Evolutionary conservation across 2,888 invertebrate species (phyloP).

Genomic region (Nineta flava): DNA sequence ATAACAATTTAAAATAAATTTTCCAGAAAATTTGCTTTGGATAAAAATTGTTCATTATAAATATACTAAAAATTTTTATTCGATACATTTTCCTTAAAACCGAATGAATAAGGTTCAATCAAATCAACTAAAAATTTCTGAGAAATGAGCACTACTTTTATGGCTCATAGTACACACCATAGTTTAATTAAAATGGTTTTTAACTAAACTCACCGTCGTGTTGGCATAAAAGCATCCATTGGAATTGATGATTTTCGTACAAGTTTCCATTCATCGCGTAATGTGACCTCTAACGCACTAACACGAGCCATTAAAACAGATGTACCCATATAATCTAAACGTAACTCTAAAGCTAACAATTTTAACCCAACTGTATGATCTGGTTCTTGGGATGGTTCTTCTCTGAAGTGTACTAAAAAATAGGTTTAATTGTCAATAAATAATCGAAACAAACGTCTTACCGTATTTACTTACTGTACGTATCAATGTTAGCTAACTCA

Average conservation of each 20-base stretch:
- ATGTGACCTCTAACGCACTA: conserved; percentile 60
- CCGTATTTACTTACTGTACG: conserved; percentile 43
- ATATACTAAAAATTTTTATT: too few species aligned
- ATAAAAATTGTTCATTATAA: too few species aligned
- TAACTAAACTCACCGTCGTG: conserved; percentile 32
- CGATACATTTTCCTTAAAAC: too few species aligned
- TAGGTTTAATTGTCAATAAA: not conserved
- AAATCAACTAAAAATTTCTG: too few species aligned
- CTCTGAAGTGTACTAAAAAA: conserved; percentile 62
- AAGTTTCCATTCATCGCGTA: conserved; percentile 80
- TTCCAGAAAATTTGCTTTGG: too few species aligned
- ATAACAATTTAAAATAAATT: too few species aligned
- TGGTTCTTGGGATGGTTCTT: conserved; percentile 80
- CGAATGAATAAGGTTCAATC: too few species aligned
- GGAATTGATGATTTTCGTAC: conserved; percentile 26
- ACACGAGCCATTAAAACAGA: conserved; percentile 83
- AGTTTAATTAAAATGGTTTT: not conserved
- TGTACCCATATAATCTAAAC: conserved; percentile 98
- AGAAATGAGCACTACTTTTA: too few species aligned
- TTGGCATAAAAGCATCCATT: conserved; percentile 40
- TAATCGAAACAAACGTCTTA: not conserved
- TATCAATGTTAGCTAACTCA: conserved; percentile 76
- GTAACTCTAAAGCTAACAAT: conserved; percentile 71
- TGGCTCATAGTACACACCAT: too few species aligned
- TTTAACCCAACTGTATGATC: conserved; percentile 72